Base-by-base conservation (phyloP, 30 jellyfish, hydroid and myxozoan species). In the Aurelia sp. region DNA sequence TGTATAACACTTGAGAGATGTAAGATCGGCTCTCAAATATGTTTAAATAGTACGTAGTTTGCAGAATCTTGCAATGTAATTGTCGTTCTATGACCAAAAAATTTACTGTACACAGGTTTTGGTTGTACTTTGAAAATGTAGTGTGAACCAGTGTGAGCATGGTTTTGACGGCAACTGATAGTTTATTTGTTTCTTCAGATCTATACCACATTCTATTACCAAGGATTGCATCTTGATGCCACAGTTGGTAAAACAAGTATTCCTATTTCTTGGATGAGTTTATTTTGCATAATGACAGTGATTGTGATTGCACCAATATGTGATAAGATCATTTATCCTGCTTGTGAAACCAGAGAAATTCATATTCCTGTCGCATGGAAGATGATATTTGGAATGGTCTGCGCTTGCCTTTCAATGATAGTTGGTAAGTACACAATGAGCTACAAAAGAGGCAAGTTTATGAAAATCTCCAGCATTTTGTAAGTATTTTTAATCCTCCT, bases 261-360 rank as follows among this genome's bases (percentile, higher is more conserved):
- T 61, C 96, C 98, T n/a, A 87, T 91, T 20, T 73, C 98, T 64
- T 91, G 98, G 98, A 51, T 85, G 47, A 83, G 90, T 13, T 71
- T 91, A n/a, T 82, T 79, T 59, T 78, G 76, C 62, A 81, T 78
- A 12, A 59, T 75, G 13, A 57, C 88, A 31, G 98, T 86, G 17
- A 62, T 91, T 84, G 37, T 74, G 15, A 57, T 85, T 20, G 93
- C 84, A 21, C 90, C 91, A 53, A 4, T 86, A 8, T 69, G 86
- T 22, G 98, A 91, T 40, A 78, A 69, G 59, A 67, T 74, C 37
- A 57, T 91, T 17, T 62, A 52, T 52, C 98, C 98, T 13, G 78
- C 74, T 20, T 79, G 73, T 23, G 78, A 71, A 18, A 31, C 84
- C 10, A 76, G 82, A 33, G 94, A 74, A 23, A 17, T 53, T 23